A percentile compares a stretch with the other conserved stretches of the same genome.
Conservation (phyloP, 1,140 invertebrate genomes). For the Spodoptera frugiperda region DNA sequence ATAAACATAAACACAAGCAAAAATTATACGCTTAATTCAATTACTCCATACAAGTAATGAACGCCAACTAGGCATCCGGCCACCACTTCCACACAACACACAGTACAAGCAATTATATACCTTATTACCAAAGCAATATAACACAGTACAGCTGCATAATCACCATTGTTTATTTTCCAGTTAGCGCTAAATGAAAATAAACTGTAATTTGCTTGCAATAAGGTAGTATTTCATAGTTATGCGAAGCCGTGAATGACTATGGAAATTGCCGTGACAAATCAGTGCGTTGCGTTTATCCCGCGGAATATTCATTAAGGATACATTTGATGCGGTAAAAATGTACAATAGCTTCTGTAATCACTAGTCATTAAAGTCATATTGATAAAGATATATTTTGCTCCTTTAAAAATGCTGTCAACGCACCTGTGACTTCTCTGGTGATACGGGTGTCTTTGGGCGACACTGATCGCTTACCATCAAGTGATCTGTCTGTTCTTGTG, state of each 20-base stretch:
- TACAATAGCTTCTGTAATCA: neutral
- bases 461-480: too few species aligned
- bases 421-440: too few species aligned
- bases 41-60: constrained; percentile 7
- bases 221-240: constrained; percentile 24
- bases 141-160: constrained; percentile 17
- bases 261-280: constrained; percentile 36
- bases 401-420: too few species aligned
- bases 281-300: neutral
- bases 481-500: too few species aligned
- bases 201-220: constrained; percentile 1
- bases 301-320: constrained; percentile 29
- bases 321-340: constrained; percentile 17
- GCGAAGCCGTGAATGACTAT: neutral
- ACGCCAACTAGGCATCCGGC: neutral
- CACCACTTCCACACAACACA: neutral
- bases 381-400: too few species aligned
- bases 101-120: neutral
- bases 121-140: constrained; percentile 24
- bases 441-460: too few species aligned
- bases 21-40: constrained; percentile 36
- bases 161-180: neutral
- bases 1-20: neutral
- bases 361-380: too few species aligned
- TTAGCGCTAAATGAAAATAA: constrained; percentile 16